Evolutionary conservation across 2,797 vertebrate genomes (phyloP).

Genomic region (Lutjanus argentimaculatus): DNA sequence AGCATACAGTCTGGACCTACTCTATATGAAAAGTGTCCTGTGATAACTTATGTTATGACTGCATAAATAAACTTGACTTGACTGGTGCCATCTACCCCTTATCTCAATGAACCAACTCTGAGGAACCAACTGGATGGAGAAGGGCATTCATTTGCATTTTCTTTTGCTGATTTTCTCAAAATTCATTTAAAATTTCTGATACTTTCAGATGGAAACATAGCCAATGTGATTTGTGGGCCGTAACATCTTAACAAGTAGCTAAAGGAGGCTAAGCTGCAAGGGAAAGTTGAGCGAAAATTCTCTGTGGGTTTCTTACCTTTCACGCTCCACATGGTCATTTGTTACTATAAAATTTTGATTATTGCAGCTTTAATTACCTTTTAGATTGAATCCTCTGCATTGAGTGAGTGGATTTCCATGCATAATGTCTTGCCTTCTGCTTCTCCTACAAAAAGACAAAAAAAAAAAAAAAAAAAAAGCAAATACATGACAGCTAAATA

Average conservation of each 20-base stretch:
- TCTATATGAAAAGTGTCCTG: too few species aligned
- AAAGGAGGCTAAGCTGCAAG: background rate
- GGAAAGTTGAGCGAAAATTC: background rate
- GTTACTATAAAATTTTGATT: background rate
- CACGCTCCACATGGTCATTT: background rate
- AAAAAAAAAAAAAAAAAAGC: background rate
- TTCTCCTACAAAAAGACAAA: slow-evolving; percentile 93
- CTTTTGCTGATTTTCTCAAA: too few species aligned
- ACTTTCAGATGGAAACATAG: too few species aligned
- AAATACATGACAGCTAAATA: background rate
- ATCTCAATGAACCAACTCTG: too few species aligned
- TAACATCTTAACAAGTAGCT: background rate
- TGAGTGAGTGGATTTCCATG: slow-evolving; percentile 98
- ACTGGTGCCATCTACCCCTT: too few species aligned
- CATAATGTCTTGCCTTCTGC: slow-evolving; percentile 96
- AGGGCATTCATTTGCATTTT: too few species aligned
- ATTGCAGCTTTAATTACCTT: slow-evolving; percentile 87
- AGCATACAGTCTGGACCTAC: too few species aligned
- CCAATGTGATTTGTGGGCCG: background rate
- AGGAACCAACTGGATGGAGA: too few species aligned
- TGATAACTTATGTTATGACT: too few species aligned
- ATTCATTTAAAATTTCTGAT: too few species aligned
- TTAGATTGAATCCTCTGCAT: slow-evolving; percentile 97
- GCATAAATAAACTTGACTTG: too few species aligned
- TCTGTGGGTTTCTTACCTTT: background rate